Conservation (phyloP, 2,888 invertebrate genomes). For the Chloroclystis v-ata region DNA sequence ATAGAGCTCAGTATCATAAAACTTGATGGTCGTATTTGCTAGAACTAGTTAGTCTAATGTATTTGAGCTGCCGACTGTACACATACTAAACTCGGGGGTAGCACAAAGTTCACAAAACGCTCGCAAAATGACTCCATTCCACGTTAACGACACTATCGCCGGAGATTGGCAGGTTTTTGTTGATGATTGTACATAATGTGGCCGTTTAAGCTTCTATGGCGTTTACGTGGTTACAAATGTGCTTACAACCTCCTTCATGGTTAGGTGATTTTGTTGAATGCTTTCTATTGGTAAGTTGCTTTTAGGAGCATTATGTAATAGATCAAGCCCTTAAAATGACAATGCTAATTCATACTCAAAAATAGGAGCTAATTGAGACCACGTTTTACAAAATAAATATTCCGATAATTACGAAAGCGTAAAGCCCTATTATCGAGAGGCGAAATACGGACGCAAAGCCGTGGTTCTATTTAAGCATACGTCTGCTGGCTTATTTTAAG, state of each 20-base stretch:
- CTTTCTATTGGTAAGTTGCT: neutral
- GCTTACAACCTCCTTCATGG: no score
- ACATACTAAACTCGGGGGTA: slow-evolving; percentile 4
- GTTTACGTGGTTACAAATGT: neutral
- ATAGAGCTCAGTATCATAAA: no score
- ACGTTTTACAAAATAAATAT: no score
- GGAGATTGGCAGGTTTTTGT: slow-evolving; percentile 39
- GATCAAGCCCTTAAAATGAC: no score
- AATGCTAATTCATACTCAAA: no score
- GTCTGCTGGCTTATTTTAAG: neutral
- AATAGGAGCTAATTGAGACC: no score
- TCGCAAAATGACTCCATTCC: slow-evolving; percentile 36
- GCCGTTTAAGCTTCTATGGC: slow-evolving; percentile 15
- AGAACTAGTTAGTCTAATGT: no score
- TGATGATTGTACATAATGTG: slow-evolving; percentile 27
- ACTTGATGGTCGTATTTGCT: no score
- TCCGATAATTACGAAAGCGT: no score
- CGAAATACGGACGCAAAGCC: no score
- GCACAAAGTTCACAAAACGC: slow-evolving; percentile 6
- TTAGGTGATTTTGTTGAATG: neutral
- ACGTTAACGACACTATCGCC: slow-evolving; percentile 49
- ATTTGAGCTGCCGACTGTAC: neutral
- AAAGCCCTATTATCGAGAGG: no score
- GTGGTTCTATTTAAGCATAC: neutral
- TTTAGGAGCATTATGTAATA: no score